These are phyloP conservation scores for Lithobates pipiens DNA, from an alignment of 2,797 vertebrate genomes.

Conservation along the genomic window DNA sequence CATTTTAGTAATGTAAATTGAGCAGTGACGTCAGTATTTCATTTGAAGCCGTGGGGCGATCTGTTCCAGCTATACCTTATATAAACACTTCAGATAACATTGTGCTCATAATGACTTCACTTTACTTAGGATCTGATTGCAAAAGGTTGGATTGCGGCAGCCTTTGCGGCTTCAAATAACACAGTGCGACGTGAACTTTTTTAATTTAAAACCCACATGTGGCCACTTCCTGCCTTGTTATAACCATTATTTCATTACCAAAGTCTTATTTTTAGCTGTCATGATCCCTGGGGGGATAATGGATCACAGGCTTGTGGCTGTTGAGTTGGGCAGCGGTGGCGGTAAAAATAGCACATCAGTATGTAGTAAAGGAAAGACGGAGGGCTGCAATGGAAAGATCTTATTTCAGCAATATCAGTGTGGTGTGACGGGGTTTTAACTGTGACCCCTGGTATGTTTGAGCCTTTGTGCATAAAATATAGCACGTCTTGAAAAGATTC, in stretches of 20 bases:
- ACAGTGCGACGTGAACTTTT: neutral
- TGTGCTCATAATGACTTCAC: neutral
- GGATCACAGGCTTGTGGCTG: constrained; percentile 14
- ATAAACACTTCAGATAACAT: constrained; percentile 7
- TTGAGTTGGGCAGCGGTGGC: neutral
- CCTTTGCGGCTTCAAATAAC: constrained; percentile 6
- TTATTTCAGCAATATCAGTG: neutral
- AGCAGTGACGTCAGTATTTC: neutral
- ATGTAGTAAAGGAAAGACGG: neutral
- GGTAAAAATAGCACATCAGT: neutral
- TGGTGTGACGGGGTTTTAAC: neutral
- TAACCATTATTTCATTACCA: constrained; percentile 16
- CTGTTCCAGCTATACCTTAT: constrained; percentile 5
- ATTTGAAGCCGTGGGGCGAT: neutral
- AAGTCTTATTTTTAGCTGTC: constrained; percentile 17
- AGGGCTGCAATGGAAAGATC: neutral
- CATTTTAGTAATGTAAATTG: neutral
- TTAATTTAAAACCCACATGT: constrained; percentile 7
- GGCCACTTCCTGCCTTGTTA: constrained; percentile 17
- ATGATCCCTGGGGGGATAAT: neutral
- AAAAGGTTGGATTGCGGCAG: neutral
- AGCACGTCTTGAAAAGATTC: neutral
- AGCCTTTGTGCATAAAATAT: neutral
- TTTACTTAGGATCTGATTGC: constrained; percentile 21
- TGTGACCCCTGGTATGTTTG: neutral